Base-by-base conservation (phyloP, 1,140 invertebrate genomes). In the Probaryconus sp. region DNA sequence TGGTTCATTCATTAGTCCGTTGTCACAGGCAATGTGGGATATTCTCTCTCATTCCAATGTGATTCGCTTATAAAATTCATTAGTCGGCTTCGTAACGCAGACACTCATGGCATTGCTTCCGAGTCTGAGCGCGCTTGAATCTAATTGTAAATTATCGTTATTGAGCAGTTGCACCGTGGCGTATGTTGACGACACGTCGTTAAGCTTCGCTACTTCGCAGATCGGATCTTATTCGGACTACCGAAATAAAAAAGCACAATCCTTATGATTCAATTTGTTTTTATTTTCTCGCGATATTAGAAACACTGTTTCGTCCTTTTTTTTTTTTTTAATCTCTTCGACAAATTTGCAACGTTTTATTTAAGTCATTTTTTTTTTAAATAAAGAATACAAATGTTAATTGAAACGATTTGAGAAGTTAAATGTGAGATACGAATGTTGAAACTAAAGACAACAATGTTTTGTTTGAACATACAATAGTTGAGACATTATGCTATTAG, bases 81-180 rank as follows among this genome's bases (percentile, higher is more conserved):
- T 61, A 69, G 43, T n/a, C 47, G 55, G 55, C 55, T 38, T 60
- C 20, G 21, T 21, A 47, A 47, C 40, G 33, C 28, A 10, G 28
- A 20, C 40, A 38, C 51, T 56, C 51, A 67, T 50, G 51, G 51
- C 47, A 26, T 33, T 28, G 55, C 55, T 60, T 69, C 47, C 55
- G 53, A 68, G 43, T 48, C 9, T 30, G 43, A 35, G 48, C 50
- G 40, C 33, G 26, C 21, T 24, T 42, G 64, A 51, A 60, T 60
- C 55, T 69, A 69, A 69, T 69, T 69, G 65, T 69, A 60, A 69
- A 58, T 60, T 69, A 69, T 69, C 43, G 65, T 60, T 69, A 53
- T 51, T 53, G 53, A 18, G 24, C 31, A 4, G 35, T 38, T 30
- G 63, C 33, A 31, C 26, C 43, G 42, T 18, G 21, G 42, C 30